phyloP scores from a whole-genome alignment of 2,797 vertebrate species.

The Gila robusta region DNA sequence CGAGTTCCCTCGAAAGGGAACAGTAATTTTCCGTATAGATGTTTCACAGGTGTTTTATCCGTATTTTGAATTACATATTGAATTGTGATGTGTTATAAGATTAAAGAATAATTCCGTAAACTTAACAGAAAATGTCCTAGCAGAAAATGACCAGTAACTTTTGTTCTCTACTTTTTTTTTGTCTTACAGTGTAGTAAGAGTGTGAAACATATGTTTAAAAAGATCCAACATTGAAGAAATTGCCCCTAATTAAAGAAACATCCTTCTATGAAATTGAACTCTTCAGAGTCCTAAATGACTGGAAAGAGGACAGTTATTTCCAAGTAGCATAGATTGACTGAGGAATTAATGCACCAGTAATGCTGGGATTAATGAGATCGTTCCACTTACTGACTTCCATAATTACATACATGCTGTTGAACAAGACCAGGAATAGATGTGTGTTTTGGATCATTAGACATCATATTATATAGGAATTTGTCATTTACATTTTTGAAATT shows the following conservation, averaged over 20 bases:
- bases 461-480: not conserved
- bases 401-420: slow-evolving; percentile 19
- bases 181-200: not conserved
- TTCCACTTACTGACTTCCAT: not conserved
- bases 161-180: no score
- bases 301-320: not conserved
- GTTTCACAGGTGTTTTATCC: not conserved
- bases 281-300: not conserved
- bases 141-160: not conserved
- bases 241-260: not conserved
- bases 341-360: slow-evolving; percentile 18
- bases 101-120: not conserved
- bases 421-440: slow-evolving; percentile 7
- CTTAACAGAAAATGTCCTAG: not conserved
- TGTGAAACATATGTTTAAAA: not conserved
- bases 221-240: not conserved
- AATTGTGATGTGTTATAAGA: not conserved
- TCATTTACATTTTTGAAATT: not conserved
- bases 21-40: not conserved
- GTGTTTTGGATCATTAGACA: slow-evolving; percentile 14
- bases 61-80: not conserved
- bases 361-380: slow-evolving; percentile 12
- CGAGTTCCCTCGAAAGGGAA: no score
- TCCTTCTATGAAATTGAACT: not conserved
- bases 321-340: not conserved